Conservation (phyloP, 2,113 vertebrate genomes). For the Aphyosemion australe region DNA sequence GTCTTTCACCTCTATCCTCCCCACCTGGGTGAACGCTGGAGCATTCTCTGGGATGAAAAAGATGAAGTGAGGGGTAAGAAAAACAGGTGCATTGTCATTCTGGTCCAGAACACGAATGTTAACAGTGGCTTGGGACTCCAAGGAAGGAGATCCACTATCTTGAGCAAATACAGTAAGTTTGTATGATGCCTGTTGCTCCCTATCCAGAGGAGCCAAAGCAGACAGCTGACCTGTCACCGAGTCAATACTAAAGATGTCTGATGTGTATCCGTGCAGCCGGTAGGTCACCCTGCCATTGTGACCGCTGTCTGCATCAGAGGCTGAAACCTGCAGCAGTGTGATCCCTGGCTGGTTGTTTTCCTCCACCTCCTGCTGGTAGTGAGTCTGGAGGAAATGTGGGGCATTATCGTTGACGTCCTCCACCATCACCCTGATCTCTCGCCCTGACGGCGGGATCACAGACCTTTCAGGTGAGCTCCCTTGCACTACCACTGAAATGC, state of each 20-base stretch:
- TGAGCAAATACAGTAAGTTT: constrained; percentile 70
- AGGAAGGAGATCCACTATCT: constrained; percentile 71
- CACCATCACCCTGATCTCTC: constrained; percentile 67
- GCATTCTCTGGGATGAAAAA: constrained; percentile 79
- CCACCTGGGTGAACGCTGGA: constrained; percentile 63
- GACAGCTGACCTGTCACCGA: constrained; percentile 65
- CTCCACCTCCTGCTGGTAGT: constrained; percentile 66
- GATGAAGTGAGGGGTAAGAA: constrained; percentile 70
- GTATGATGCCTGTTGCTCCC: constrained; percentile 70
- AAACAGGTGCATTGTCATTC: constrained; percentile 80
- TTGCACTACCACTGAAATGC: constrained; percentile 61
- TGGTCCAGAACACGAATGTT: constrained; percentile 71
- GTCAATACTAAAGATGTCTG: constrained; percentile 70
- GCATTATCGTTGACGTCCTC: constrained; percentile 79
- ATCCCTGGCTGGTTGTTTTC: constrained; percentile 76
- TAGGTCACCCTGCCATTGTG: constrained; percentile 72
- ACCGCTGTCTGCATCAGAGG: constrained; percentile 73
- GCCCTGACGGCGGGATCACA: constrained; percentile 28
- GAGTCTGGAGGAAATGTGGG: constrained; percentile 66
- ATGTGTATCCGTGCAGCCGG: constrained; percentile 46
- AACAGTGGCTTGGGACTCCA: constrained; percentile 63
- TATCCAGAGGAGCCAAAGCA: constrained; percentile 69
- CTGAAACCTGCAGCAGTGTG: constrained; percentile 62
- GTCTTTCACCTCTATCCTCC: constrained; percentile 70
- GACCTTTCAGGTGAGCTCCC: constrained; percentile 24